phyloP scores from a whole-genome alignment of 2,797 vertebrate genomes.

The Sciurus carolinensis region DNA sequence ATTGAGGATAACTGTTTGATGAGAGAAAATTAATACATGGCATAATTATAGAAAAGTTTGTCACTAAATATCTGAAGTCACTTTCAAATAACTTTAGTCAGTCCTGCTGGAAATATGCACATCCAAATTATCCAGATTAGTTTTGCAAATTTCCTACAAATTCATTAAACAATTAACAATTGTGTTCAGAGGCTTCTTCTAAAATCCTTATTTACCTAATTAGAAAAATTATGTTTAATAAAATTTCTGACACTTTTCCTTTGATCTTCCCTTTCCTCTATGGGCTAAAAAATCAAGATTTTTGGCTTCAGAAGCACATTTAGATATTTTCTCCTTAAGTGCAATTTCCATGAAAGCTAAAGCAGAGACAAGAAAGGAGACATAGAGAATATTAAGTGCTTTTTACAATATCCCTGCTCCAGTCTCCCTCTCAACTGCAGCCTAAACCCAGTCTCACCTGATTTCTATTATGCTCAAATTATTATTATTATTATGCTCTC shows the following conservation, averaged over 20 bases:
- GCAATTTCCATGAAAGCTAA: conserved; percentile 2
- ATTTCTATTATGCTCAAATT: background rate
- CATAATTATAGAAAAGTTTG: background rate
- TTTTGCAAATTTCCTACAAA: background rate
- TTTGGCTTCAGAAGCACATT: background rate
- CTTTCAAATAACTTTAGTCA: conserved; percentile 27
- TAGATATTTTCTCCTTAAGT: background rate
- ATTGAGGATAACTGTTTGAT: background rate
- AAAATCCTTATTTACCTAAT: background rate
- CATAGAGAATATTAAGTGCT: background rate
- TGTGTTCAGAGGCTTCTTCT: background rate
- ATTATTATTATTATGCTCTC: too few relatives aligned
- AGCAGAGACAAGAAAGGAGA: background rate
- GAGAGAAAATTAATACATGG: background rate
- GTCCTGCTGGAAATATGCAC: background rate
- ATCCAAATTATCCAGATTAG: background rate
- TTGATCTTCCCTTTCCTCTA: background rate
- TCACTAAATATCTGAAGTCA: background rate
- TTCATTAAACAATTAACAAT: background rate
- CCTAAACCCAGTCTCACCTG: background rate
- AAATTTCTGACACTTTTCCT: background rate
- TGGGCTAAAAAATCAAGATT: background rate
- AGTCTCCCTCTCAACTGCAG: rapidly evolving
- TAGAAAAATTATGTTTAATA: background rate
- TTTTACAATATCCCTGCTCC: background rate